Conservation (phyloP, 1,140 invertebrate species). For the Chrysopa pallens region DNA sequence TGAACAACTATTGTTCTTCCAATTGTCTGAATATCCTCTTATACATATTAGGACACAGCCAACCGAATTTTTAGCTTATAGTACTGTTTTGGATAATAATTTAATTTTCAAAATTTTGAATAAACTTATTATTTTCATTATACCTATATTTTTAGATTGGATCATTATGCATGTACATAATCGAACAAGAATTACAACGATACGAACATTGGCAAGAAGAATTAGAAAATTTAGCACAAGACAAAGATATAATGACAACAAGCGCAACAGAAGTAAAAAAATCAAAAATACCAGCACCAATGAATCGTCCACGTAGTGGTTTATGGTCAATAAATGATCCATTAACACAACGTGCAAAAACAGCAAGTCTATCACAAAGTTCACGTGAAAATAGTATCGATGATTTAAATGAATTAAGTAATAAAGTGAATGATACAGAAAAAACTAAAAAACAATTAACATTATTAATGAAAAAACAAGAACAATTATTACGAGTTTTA, state of each 20-base stretch:
- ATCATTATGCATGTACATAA: constrained; percentile 87
- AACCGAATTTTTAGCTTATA: too few species aligned
- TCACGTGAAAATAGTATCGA: neutral
- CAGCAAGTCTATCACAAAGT: neutral
- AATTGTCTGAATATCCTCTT: too few species aligned
- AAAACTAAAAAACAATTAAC: constrained; percentile 17
- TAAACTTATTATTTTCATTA: too few species aligned
- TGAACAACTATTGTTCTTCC: too few species aligned
- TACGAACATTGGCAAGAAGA: constrained; percentile 90
- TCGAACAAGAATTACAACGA: constrained; percentile 83
- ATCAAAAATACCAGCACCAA: constrained; percentile 40
- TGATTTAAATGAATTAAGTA: neutral
- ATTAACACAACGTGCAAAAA: constrained; percentile 28
- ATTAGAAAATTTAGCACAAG: constrained; percentile 35
- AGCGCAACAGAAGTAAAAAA: constrained; percentile 13
- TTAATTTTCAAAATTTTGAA: too few species aligned
- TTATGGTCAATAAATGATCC: constrained; percentile 28
- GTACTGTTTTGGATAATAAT: too few species aligned
- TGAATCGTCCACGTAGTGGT: constrained; percentile 34
- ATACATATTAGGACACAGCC: too few species aligned
- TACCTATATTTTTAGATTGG: constrained; percentile 59
- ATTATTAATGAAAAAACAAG: constrained; percentile 57
- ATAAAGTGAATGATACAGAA: constrained; percentile 1
- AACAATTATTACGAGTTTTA: constrained; percentile 70
- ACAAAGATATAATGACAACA: neutral